These are phyloP conservation scores for Microctonus aethiopoides DNA, from an alignment of 2,888 invertebrate species.

Conservation along the genomic window DNA sequence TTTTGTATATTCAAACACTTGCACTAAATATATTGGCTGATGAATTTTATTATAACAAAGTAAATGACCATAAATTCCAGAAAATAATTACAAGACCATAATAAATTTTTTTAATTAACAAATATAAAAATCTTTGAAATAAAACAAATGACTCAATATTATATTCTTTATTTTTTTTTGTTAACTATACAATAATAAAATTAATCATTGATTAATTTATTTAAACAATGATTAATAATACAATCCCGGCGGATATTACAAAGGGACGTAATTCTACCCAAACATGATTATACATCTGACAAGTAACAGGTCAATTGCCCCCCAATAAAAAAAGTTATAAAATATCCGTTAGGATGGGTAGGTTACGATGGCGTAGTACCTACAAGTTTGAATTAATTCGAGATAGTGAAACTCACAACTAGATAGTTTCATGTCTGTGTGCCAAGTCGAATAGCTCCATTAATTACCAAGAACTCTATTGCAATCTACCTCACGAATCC, in stretches of 20 bases:
- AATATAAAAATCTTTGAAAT: too few relatives aligned
- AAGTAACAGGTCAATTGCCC: constrained; percentile 35
- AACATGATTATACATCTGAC: background rate
- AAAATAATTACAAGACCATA: background rate
- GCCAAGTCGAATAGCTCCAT: constrained; percentile 4
- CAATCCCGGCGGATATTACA: background rate
- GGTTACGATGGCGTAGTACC: background rate
- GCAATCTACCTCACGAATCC: constrained; percentile 6
- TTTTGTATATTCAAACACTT: constrained; percentile 4
- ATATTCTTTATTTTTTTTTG: background rate
- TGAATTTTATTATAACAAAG: background rate
- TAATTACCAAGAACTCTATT: constrained; percentile 5
- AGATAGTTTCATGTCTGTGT: background rate
- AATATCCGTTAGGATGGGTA: constrained; percentile 34
- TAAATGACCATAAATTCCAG: background rate
- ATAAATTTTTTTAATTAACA: too few relatives aligned
- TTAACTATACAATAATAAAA: background rate
- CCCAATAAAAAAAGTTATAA: constrained; percentile 40
- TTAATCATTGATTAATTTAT: background rate
- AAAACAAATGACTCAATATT: too few relatives aligned
- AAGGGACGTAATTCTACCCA: background rate
- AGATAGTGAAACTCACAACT: background rate
- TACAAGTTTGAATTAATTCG: constrained; percentile 1
- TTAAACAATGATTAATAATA: background rate
- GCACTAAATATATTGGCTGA: background rate